Evolutionary conservation across 2,888 invertebrate genomes (phyloP).

Genomic region (Gastracanthus pulcherrimus): DNA sequence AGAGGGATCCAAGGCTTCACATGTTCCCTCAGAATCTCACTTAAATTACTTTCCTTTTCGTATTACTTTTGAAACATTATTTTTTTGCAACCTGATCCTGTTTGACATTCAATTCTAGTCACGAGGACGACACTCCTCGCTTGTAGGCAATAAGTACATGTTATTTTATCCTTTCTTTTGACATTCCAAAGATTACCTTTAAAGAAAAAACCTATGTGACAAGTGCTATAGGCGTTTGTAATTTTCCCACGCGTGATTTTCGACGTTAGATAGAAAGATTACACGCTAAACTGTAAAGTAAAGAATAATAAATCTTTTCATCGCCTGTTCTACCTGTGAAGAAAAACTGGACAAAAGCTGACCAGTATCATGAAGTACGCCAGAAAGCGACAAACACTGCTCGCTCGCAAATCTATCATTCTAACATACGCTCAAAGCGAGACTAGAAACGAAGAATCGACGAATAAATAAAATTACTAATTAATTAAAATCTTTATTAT

Average conservation of each 20-base stretch:
- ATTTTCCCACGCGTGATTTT: not conserved
- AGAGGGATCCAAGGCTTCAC: too few relatives aligned
- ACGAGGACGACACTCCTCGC: not conserved
- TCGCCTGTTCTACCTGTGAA: not conserved
- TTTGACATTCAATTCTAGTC: constrained; percentile 31
- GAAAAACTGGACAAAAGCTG: not conserved
- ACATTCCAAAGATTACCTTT: not conserved
- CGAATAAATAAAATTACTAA: constrained; percentile 1
- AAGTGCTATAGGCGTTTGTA: not conserved
- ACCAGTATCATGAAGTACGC: not conserved
- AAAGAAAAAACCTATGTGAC: not conserved
- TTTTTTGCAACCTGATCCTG: not conserved
- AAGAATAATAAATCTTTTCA: not conserved
- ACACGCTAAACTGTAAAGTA: not conserved
- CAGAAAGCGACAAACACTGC: not conserved
- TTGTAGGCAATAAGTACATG: not conserved
- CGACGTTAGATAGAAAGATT: too few relatives aligned
- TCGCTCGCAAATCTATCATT: not conserved
- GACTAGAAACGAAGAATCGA: not conserved
- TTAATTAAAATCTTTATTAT: not conserved
- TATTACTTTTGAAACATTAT: too few relatives aligned
- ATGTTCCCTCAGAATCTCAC: too few relatives aligned
- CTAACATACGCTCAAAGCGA: not conserved
- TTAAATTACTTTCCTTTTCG: too few relatives aligned
- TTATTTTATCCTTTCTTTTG: not conserved